phyloP scores from a whole-genome alignment of 2,113 vertebrate genomes.

The Eleginops maclovinus region DNA sequence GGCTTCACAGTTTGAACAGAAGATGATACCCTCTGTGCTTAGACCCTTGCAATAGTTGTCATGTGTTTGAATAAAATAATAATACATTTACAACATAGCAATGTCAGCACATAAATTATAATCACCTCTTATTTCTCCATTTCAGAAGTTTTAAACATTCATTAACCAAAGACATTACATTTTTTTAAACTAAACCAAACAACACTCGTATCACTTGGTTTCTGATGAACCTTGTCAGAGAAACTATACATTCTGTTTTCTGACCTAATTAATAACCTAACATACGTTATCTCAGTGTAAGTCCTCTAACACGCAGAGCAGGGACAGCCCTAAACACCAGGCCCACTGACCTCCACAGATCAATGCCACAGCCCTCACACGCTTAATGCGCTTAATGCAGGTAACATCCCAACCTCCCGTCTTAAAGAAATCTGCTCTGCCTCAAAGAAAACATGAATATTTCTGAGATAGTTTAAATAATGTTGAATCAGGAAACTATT shows the following conservation, averaged over 20 bases:
- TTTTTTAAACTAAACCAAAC: background rate
- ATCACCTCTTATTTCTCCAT: background rate
- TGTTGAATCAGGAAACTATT: slow-evolving; percentile 18
- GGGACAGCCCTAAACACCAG: slow-evolving; percentile 12
- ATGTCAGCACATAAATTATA: background rate
- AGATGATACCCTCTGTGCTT: too few species aligned
- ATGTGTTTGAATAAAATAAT: too few species aligned
- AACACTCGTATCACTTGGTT: background rate
- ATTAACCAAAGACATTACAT: background rate
- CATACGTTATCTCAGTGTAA: background rate
- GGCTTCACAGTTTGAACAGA: too few species aligned
- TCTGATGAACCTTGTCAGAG: background rate
- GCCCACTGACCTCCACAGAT: slow-evolving; percentile 41
- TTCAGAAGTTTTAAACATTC: background rate
- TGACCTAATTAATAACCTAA: slow-evolving; percentile 5
- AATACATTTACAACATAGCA: background rate
- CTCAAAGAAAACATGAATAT: background rate
- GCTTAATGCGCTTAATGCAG: background rate
- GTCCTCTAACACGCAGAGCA: background rate
- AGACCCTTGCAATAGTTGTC: too few species aligned
- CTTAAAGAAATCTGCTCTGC: background rate
- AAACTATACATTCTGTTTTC: background rate
- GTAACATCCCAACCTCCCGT: background rate
- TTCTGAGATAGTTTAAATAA: background rate
- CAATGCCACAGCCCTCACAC: background rate